phyloP scores from a whole-genome alignment of 2,797 vertebrate genomes.

The Hippocampus kuda region DNA sequence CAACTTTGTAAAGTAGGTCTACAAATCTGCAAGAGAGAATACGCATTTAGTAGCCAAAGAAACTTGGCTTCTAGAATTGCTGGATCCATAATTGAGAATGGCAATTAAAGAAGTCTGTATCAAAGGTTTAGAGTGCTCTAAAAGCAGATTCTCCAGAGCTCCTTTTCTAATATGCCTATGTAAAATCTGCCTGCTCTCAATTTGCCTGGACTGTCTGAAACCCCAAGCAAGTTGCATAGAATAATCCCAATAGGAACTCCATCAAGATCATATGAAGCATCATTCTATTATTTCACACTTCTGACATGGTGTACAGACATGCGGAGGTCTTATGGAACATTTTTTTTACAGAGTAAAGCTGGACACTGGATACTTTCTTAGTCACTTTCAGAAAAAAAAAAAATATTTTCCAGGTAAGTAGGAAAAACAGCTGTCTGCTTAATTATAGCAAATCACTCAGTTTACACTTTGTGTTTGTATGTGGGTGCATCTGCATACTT shows the following conservation, averaged over 20 bases:
- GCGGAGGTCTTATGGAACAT: neutral
- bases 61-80: conserved; percentile 18
- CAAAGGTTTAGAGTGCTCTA: conserved; percentile 36
- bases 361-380: neutral
- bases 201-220: conserved; percentile 30
- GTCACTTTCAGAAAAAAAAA: neutral
- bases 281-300: neutral
- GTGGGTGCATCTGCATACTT: conserved; percentile 36
- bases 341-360: neutral
- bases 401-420: neutral
- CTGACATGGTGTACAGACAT: neutral
- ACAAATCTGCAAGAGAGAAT: conserved; percentile 14
- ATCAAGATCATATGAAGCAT: neutral
- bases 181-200: conserved; percentile 28
- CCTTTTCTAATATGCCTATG: conserved; percentile 33
- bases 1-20: conserved; percentile 20
- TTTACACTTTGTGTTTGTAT: conserved; percentile 17
- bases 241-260: neutral
- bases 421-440: conserved; percentile 13
- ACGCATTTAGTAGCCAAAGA: conserved; percentile 20
- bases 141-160: conserved; percentile 28
- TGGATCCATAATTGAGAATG: conserved; percentile 24
- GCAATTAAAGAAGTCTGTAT: conserved; percentile 30
- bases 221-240: conserved; percentile 8
- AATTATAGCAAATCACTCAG: conserved; percentile 22